Evolutionary conservation across 2,888 invertebrate genomes (phyloP), one percentile per base, ranked within the genome.

Genomic region (Ennomos quercinarius): DNA sequence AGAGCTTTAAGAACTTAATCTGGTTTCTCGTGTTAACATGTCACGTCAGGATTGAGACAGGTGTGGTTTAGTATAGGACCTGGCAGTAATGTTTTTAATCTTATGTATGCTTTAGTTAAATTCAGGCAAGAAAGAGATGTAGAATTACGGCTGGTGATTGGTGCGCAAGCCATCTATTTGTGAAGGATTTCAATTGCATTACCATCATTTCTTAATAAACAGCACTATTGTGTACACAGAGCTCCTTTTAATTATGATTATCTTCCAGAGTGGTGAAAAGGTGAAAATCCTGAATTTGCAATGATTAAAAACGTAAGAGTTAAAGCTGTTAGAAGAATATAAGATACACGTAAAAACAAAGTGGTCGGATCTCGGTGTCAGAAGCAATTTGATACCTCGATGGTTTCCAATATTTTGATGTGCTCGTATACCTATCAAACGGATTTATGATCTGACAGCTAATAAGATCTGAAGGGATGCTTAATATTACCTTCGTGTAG

Each of bases 361-460:
- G 9, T 13, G 10, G 37, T 9, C 35, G 46, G 43, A 51, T 61
- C 55, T 40, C 36, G 0, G 46, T 27, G 37, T 42, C 55, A 51
- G 37, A 66, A 48, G 70, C 74, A 76, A 81, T 81, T 78, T 75
- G 71, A 73, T 74, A 77, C 78, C 65, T 64, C 73, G 73, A 73
- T 63, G 66, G 67, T 72, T 76, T 61, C 69, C 68, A 76, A 78
- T 78, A 76, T 73, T 73, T 71, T 70, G 69, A 77, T 70, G 47
- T 53, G 64, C 57, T 58, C 60, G 48, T 55, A 45, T 66, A 50
- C 56, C 61, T 57, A 62, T 63, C 54, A 64, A 64, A 63, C 56
- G 46, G 55, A 60, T 52, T 64, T 57, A 53, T 64, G 53, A 59
- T 46, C 43, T 65, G 62, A 58, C 57, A 62, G 59, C 60, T 58